phyloP scores from a whole-genome alignment of 2,797 vertebrate species.

The Monodelphis domestica region DNA sequence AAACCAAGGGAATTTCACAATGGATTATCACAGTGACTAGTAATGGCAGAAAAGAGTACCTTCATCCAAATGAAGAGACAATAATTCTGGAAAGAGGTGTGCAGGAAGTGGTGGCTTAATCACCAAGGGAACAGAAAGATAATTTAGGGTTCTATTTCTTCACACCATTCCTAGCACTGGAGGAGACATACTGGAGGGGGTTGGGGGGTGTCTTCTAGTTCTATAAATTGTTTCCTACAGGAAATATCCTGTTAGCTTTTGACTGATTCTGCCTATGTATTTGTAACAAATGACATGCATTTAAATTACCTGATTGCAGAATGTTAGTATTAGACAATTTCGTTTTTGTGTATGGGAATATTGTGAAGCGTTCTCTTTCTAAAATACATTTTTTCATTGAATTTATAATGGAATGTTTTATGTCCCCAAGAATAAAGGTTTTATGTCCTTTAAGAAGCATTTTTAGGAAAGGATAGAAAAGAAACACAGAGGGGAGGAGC shows the following conservation, averaged over 20 bases:
- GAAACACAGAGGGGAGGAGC: background rate
- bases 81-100: background rate
- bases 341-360: constrained; percentile 38
- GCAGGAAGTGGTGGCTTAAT: constrained; percentile 19
- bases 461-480: background rate
- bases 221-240: constrained; percentile 49
- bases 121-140: constrained; percentile 12
- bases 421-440: background rate
- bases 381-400: constrained; percentile 49
- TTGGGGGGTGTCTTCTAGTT: constrained; percentile 7
- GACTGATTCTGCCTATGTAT: background rate
- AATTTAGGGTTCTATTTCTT: constrained; percentile 37
- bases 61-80: constrained; percentile 29
- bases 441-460: background rate
- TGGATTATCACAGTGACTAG: background rate
- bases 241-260: background rate
- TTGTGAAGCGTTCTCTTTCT: constrained; percentile 8
- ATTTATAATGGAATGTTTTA: constrained; percentile 14
- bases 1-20: constrained; percentile 23
- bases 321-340: background rate
- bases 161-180: constrained; percentile 15
- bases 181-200: background rate
- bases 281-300: constrained; percentile 45
- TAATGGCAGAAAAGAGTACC: background rate
- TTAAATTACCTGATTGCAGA: constrained; percentile 7